Evolutionary conservation across 2,113 vertebrate species (phyloP).

Genomic region (Rhinoptilus africanus): DNA sequence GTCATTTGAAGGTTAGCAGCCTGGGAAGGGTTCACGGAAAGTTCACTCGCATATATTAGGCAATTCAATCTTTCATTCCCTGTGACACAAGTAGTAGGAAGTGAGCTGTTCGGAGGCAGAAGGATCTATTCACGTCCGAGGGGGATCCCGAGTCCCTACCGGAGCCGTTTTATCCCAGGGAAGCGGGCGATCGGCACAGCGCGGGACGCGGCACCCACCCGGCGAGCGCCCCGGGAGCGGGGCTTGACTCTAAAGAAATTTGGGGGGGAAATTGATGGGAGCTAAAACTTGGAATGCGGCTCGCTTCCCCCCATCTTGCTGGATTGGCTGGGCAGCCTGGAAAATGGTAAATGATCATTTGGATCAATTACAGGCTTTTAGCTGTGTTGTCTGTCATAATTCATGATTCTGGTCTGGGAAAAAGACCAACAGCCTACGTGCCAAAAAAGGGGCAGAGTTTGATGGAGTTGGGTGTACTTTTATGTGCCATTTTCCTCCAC

Average conservation of each 20-base stretch:
- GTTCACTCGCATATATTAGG: conserved; percentile 99
- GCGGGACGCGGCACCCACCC: conserved; percentile 36
- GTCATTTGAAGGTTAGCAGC: conserved; percentile 99
- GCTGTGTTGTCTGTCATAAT: conserved; percentile 87
- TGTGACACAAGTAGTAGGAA: conserved; percentile 96
- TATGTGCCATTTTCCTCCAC: conserved; percentile 81
- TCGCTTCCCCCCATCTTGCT: conserved; percentile 74
- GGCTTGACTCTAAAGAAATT: conserved; percentile 56
- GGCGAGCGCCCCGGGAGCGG: conserved; percentile 17
- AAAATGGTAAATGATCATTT: conserved; percentile 87
- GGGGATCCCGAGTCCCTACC: conserved; percentile 69
- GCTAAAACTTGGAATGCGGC: conserved; percentile 71
- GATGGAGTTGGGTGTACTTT: conserved; percentile 94
- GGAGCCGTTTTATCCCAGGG: conserved; percentile 60
- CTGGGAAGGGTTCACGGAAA: conserved; percentile 96
- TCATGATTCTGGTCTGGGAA: conserved; percentile 91
- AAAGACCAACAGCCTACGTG: conserved; percentile 83
- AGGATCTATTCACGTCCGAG: conserved; percentile 83
- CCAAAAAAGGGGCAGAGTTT: conserved; percentile 91
- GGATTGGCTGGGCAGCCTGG: conserved; percentile 79
- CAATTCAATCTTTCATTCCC: conserved; percentile 97
- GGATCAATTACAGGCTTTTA: conserved; percentile 86
- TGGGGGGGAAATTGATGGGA: conserved; percentile 28
- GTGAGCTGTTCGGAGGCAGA: conserved; percentile 88
- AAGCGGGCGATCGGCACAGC: conserved; percentile 47